phyloP scores from a whole-genome alignment of 2,888 invertebrate genomes.

The Pristionchus maxplancki region DNA sequence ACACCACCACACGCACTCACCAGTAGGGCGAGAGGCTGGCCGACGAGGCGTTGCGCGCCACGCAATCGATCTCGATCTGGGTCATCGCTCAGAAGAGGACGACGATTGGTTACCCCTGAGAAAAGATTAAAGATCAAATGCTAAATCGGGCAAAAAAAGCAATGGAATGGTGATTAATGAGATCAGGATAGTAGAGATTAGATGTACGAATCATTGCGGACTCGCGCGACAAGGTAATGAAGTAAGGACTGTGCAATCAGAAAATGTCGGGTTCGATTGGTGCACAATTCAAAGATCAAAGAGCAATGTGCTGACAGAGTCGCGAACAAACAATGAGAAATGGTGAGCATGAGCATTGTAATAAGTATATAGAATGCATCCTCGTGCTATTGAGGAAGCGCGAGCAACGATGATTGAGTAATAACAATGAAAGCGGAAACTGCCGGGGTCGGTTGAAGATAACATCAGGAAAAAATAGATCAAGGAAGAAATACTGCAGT shows the following conservation, averaged over 20 bases:
- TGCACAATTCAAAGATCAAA: no score
- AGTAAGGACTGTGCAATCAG: not conserved
- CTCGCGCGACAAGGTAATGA: not conserved
- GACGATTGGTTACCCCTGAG: conserved; percentile 22
- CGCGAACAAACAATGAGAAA: no score
- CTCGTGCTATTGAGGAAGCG: no score
- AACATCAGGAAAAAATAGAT: not conserved
- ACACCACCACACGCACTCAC: conserved; percentile 13
- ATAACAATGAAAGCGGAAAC: not conserved
- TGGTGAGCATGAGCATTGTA: no score
- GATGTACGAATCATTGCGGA: not conserved
- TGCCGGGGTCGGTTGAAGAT: not conserved
- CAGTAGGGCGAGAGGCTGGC: conserved; percentile 51
- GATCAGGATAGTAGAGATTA: not conserved
- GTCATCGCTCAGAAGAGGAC: conserved; percentile 43
- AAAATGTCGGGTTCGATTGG: not conserved
- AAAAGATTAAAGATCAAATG: not conserved
- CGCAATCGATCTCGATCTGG: conserved; percentile 31
- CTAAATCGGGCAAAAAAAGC: not conserved
- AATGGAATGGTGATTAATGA: not conserved
- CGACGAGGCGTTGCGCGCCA: not conserved
- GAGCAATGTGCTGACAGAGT: no score
- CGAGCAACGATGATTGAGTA: not conserved
- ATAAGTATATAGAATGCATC: no score
- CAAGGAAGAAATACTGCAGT: no score